Conservation (phyloP, 2,113 vertebrate genomes). For the Muntiacus muntjak region DNA sequence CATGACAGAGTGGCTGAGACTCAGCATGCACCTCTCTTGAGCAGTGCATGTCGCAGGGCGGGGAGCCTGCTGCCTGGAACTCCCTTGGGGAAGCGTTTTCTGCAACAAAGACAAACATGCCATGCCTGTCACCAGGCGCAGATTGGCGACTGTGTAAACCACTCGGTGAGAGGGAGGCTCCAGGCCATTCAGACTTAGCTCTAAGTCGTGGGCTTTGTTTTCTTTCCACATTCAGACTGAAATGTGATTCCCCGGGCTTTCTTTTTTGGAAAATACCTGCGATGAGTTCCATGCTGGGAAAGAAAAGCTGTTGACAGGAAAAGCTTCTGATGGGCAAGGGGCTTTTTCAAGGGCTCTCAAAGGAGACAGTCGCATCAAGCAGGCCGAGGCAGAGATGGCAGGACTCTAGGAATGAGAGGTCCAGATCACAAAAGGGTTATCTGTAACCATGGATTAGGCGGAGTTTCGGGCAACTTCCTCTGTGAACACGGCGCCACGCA, state of each 20-base stretch:
- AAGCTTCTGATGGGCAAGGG: constrained; percentile 47
- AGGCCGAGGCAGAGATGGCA: constrained; percentile 23
- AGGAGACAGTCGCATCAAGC: constrained; percentile 45
- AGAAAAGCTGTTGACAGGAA: constrained; percentile 73
- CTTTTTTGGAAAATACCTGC: constrained; percentile 67
- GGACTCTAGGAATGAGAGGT: neutral
- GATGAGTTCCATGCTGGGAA: constrained; percentile 48
- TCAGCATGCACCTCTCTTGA: neutral
- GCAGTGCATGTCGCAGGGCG: neutral
- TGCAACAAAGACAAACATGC: constrained; percentile 65
- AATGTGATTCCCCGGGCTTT: constrained; percentile 70
- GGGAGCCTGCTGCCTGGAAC: neutral
- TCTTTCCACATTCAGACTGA: constrained; percentile 67
- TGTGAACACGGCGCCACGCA: neutral
- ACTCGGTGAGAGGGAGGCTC: constrained; percentile 43
- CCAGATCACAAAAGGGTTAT: neutral
- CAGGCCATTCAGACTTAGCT: constrained; percentile 53
- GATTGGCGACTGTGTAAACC: constrained; percentile 44
- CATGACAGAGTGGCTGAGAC: neutral
- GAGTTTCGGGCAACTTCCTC: neutral
- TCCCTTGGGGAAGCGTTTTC: constrained; percentile 48
- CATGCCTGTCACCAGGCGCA: constrained; percentile 52
- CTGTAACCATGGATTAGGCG: neutral
- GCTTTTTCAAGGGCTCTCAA: constrained; percentile 45
- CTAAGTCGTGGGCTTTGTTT: constrained; percentile 64